Base-by-base conservation (phyloP, 2,113 vertebrate genomes). In the Malurus cyaneus region DNA sequence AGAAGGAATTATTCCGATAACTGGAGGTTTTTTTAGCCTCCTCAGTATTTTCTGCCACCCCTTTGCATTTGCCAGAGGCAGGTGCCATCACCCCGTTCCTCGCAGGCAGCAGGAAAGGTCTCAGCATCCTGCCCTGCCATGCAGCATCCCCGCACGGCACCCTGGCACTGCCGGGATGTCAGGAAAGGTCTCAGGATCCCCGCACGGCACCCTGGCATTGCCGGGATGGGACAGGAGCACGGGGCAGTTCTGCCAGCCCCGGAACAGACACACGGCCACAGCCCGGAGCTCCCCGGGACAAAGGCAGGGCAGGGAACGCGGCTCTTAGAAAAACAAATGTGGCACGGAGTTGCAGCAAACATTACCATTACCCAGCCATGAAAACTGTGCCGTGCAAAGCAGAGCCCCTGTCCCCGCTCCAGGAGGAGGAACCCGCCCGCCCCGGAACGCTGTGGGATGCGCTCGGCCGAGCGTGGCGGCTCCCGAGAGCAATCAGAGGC, bases 331-430 rank as follows among this genome's bases (percentile, higher is more conserved):
- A 60, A 77, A 6, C 44, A 59, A 76, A 39, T 8, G 44, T 10
- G 66, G 81, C 53, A 13, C 34, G 17, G 15, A n/a, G 16, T 26
- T 11, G 42, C 52, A 46, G 42, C 44, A 24, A 36, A 31, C 24
- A 3, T 15, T 3, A 1, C 31, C 24, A 3, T 15, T 3, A 1
- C 31, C 59, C n/a, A 42, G 72, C 49, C 76, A 16, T 1, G 4
- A 5, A 12, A 80, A 18, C 0, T 7, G 46, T 36, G 46, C 72
- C 0, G 2, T 11, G 59, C 64, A 18, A 29, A 49, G 29, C 1
- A 0, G 20, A 41, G 41, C 32, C 34, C 36, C 23, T 2, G 8
- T 20, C 69, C 66, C 56, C 5, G 8, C 79, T 39, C n/a, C 26
- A 5, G 59, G 79, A 57, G 25, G 34, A 29, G 36, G 80, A 72